Conservation (phyloP, 2,888 invertebrate species). For the Himalopsyche japonica region DNA sequence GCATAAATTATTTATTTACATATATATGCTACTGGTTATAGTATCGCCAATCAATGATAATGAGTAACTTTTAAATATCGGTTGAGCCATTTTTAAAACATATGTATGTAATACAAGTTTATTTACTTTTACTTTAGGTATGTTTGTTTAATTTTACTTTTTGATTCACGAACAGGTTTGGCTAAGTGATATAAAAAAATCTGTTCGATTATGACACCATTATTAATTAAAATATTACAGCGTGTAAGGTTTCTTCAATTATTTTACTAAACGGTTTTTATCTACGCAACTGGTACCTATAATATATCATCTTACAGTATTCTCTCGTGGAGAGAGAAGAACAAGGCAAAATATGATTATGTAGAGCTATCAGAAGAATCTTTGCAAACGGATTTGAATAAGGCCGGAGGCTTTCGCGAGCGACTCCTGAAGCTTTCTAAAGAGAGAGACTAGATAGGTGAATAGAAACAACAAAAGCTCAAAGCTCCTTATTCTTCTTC, state of each 20-base stretch:
- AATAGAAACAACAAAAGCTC: slow-evolving; percentile 39
- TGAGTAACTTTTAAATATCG: too few relatives aligned
- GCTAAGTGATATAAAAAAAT: too few relatives aligned
- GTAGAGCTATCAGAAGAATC: slow-evolving; percentile 38
- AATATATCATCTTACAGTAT: neutral
- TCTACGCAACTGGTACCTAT: neutral
- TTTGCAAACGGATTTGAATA: slow-evolving; percentile 40
- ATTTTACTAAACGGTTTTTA: neutral
- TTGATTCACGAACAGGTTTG: too few relatives aligned
- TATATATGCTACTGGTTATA: too few relatives aligned
- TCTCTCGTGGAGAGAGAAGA: neutral
- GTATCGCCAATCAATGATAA: too few relatives aligned
- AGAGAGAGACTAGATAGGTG: slow-evolving; percentile 31
- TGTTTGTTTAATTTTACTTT: too few relatives aligned
- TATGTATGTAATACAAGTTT: too few relatives aligned
- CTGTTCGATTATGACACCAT: too few relatives aligned
- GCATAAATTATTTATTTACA: too few relatives aligned
- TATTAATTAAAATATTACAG: too few relatives aligned
- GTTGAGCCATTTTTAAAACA: too few relatives aligned
- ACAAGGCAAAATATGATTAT: slow-evolving; percentile 33
- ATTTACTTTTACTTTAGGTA: too few relatives aligned
- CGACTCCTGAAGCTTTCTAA: slow-evolving; percentile 20
- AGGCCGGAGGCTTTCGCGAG: slow-evolving; percentile 12
- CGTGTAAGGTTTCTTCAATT: neutral
- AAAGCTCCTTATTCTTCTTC: slow-evolving; percentile 39